Conservation (phyloP, 1,140 invertebrate genomes). For the Pomacea maculata region DNA sequence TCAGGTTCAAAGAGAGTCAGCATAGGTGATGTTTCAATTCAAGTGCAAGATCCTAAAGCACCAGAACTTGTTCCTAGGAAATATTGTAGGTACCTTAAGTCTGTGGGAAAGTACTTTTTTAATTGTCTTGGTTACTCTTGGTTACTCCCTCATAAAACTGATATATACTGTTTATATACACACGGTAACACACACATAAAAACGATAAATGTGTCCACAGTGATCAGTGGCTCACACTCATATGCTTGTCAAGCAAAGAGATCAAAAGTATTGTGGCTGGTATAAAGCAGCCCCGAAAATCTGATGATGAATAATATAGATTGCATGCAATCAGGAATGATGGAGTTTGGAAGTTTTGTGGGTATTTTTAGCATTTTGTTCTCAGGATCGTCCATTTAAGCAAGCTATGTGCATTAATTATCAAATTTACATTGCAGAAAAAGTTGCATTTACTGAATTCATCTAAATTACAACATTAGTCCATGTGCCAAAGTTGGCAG, state of each 20-base stretch:
- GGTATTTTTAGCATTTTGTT: no score
- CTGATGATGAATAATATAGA: no score
- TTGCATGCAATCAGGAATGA: no score
- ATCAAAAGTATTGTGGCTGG: background rate
- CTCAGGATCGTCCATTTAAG: no score
- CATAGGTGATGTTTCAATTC: conserved; percentile 54
- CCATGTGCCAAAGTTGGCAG: background rate
- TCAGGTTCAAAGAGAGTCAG: conserved; percentile 40
- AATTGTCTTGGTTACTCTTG: background rate
- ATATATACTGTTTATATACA: no score
- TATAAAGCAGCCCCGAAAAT: no score
- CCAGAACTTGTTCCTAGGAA: conserved; percentile 84
- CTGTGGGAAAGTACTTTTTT: background rate
- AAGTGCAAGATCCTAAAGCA: conserved; percentile 40
- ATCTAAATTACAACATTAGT: background rate
- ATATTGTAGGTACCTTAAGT: conserved; percentile 76
- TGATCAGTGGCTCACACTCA: background rate
- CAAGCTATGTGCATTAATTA: no score
- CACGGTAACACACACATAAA: background rate
- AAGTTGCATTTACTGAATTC: no score
- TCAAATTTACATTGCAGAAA: no score
- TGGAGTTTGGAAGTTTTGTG: no score
- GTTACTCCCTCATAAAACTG: background rate
- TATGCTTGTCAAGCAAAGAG: background rate
- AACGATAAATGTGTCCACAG: background rate